phyloP scores from a whole-genome alignment of 2,113 vertebrate species.

The Anas platyrhynchos region DNA sequence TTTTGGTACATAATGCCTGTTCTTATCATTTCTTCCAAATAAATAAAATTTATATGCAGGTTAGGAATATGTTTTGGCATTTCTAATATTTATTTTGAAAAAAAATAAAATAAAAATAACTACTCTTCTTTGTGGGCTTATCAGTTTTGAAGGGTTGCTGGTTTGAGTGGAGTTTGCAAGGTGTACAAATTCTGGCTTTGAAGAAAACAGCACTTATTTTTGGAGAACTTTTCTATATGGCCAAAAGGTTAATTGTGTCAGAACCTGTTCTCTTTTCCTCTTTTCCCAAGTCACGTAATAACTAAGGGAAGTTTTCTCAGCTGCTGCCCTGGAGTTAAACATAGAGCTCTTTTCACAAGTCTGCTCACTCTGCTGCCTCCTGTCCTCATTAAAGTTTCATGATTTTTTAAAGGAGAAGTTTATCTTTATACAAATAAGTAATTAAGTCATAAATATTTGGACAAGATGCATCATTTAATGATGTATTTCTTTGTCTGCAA shows the following conservation, averaged over 20 bases:
- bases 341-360: not conserved
- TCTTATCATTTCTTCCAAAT: not conserved
- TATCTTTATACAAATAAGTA: not conserved
- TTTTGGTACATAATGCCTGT: not conserved
- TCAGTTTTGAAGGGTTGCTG: not conserved
- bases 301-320: not conserved
- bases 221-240: not conserved
- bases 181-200: not conserved
- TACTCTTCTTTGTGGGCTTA: not conserved
- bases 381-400: constrained; percentile 8
- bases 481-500: not conserved
- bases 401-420: constrained; percentile 16
- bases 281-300: not conserved
- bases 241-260: constrained; percentile 14
- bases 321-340: not conserved
- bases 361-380: not conserved
- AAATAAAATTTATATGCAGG: not conserved
- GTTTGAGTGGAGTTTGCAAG: not conserved
- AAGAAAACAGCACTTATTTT: not conserved
- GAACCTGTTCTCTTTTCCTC: not conserved
- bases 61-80: not conserved
- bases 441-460: constrained; percentile 44
- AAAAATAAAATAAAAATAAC: not conserved
- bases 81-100: not conserved
- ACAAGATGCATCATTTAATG: not conserved